These are phyloP conservation scores for Caenorhabditis brenneri DNA, from an alignment of 1,140 invertebrate genomes.

Conservation along the genomic window DNA sequence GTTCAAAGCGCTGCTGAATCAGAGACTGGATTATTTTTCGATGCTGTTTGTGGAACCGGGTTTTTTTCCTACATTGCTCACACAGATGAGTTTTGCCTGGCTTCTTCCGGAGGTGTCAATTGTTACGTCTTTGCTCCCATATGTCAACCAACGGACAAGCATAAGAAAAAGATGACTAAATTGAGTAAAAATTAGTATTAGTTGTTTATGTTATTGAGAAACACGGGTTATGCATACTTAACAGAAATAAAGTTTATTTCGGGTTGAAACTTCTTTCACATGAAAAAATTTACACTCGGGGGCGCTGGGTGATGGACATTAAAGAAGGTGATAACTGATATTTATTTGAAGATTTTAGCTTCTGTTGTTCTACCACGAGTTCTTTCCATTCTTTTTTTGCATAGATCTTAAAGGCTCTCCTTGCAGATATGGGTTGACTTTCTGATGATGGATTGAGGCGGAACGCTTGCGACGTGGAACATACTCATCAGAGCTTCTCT, in stretches of 20 bases:
- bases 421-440: slow-evolving; percentile 57
- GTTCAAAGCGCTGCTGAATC: slow-evolving; percentile 54
- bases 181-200: not conserved
- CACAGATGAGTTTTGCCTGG: slow-evolving; percentile 56
- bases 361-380: slow-evolving; percentile 59
- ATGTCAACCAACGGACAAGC: slow-evolving; percentile 9
- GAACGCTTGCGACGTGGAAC: slow-evolving; percentile 70
- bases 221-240: not conserved
- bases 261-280: no score
- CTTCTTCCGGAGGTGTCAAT: slow-evolving; percentile 52
- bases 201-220: no score
- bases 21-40: slow-evolving; percentile 44
- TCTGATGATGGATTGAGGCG: slow-evolving; percentile 30
- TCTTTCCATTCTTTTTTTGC: slow-evolving; percentile 72
- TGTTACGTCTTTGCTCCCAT: slow-evolving; percentile 54
- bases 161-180: not conserved
- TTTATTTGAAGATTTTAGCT: no score
- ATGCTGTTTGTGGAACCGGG: slow-evolving; percentile 54
- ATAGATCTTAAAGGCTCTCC: slow-evolving; percentile 71
- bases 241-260: not conserved
- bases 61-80: slow-evolving; percentile 57
- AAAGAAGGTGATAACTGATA: no score
- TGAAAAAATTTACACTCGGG: no score
- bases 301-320: no score
- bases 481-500: slow-evolving; percentile 72